These are phyloP conservation scores for Agrilus biguttatus DNA, from an alignment of 2,888 invertebrate genomes.

Conservation along the genomic window DNA sequence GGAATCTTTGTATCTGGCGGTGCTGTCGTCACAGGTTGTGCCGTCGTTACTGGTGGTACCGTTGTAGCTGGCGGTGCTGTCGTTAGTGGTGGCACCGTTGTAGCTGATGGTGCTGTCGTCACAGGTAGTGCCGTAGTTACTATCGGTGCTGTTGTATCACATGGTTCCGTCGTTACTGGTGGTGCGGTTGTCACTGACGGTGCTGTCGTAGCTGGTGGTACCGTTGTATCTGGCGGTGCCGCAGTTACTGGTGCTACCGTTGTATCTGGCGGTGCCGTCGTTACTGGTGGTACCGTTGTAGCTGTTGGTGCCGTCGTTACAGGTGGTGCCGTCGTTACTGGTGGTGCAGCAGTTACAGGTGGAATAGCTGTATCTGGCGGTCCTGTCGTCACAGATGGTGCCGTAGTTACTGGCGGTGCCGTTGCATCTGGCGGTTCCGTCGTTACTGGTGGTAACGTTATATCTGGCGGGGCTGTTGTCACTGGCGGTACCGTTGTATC, in stretches of 20 bases:
- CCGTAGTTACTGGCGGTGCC: too few relatives aligned
- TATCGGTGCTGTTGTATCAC: neutral
- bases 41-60: neutral
- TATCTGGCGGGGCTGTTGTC: too few relatives aligned
- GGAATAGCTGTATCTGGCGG: too few relatives aligned
- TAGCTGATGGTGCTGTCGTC: neutral
- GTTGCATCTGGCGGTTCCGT: neutral
- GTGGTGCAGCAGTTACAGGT: neutral
- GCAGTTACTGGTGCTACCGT: neutral
- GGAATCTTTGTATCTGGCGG: neutral
- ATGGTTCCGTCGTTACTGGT: conserved; percentile 1
- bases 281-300: neutral
- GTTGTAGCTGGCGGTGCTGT: neutral
- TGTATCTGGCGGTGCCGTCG: too few relatives aligned
- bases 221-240: neutral
- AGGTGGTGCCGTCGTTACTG: neutral
- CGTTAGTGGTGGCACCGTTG: neutral
- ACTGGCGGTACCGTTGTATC: neutral
- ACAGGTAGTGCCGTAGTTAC: too few relatives aligned
- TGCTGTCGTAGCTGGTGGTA: neutral
- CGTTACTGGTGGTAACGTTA: neutral
- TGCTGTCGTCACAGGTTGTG: neutral
- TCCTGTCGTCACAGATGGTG: too few relatives aligned
- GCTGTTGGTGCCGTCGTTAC: neutral
- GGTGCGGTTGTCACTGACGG: neutral